phyloP scores from a whole-genome alignment of 2,888 invertebrate species.

The Asteroscopus sphinx region DNA sequence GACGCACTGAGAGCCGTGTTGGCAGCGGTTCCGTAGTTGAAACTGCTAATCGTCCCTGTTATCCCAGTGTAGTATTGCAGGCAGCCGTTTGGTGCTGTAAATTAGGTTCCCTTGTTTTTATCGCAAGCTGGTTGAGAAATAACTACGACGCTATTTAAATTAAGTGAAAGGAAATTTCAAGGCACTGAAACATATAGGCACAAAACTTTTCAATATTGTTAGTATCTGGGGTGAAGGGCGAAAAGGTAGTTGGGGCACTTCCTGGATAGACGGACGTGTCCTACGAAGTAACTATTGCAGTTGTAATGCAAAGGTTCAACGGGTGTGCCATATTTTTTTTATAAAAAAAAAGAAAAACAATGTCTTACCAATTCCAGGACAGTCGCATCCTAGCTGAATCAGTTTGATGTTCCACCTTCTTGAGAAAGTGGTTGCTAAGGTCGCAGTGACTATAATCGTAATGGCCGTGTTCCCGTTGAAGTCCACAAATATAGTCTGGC shows the following conservation, averaged over 20 bases:
- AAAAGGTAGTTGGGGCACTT: no score
- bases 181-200: no score
- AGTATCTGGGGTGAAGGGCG: no score
- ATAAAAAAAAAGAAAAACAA: background rate
- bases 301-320: no score
- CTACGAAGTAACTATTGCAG: no score
- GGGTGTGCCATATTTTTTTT: no score
- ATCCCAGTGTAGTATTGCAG: slow-evolving; percentile 92
- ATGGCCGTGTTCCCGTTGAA: slow-evolving; percentile 92
- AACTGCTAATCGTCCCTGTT: slow-evolving; percentile 92
- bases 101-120: background rate
- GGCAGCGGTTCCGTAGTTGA: slow-evolving; percentile 93
- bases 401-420: slow-evolving; percentile 94
- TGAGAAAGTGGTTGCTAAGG: slow-evolving; percentile 88
- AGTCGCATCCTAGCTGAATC: slow-evolving; percentile 93
- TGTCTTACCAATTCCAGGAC: slow-evolving; percentile 91
- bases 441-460: slow-evolving; percentile 92
- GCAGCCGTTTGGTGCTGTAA: slow-evolving; percentile 93
- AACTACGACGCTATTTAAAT: no score
- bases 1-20: slow-evolving; percentile 89
- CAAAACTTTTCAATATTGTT: no score
- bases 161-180: no score
- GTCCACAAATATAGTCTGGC: slow-evolving; percentile 94
- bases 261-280: no score
- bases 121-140: no score